These are phyloP conservation scores for Leucophora obtusa DNA, from an alignment of 2,888 invertebrate genomes.

Conservation along the genomic window DNA sequence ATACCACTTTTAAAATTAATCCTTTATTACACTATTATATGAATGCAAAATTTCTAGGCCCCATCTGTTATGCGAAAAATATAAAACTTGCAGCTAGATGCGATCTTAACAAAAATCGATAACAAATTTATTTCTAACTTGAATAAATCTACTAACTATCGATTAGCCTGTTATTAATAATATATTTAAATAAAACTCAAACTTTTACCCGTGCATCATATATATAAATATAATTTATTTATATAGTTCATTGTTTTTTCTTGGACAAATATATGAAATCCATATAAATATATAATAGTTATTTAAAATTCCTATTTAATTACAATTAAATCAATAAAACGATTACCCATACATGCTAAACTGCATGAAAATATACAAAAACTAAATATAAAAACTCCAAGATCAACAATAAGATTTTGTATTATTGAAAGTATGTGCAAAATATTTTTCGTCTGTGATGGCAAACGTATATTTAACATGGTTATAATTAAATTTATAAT, in stretches of 20 bases:
- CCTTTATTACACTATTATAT: too few species aligned
- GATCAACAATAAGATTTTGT: slow-evolving; percentile 62
- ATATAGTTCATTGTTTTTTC: slow-evolving; percentile 29
- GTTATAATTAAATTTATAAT: slow-evolving; percentile 53
- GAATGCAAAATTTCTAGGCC: too few species aligned
- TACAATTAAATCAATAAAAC: slow-evolving; percentile 52
- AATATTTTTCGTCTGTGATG: slow-evolving; percentile 54
- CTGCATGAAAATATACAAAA: slow-evolving; percentile 60
- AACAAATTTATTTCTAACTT: too few species aligned
- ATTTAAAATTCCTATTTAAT: slow-evolving; percentile 50
- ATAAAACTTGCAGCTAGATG: too few species aligned
- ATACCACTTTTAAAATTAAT: too few species aligned
- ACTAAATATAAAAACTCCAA: slow-evolving; percentile 63
- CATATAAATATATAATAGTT: slow-evolving; percentile 16
- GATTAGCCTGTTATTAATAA: not conserved
- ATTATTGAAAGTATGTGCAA: slow-evolving; percentile 58
- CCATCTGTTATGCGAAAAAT: too few species aligned
- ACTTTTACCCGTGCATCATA: slow-evolving; percentile 33
- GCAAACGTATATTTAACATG: slow-evolving; percentile 50
- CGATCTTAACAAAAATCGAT: too few species aligned
- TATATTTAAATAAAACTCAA: not conserved
- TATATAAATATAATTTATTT: slow-evolving; percentile 54
- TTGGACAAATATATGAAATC: slow-evolving; percentile 40
- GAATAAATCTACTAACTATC: not conserved
- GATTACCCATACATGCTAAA: slow-evolving; percentile 41